Evolutionary conservation across 1,140 invertebrate genomes (phyloP), one percentile per base, ranked within the genome.

Genomic region (Hestina assimilis): DNA sequence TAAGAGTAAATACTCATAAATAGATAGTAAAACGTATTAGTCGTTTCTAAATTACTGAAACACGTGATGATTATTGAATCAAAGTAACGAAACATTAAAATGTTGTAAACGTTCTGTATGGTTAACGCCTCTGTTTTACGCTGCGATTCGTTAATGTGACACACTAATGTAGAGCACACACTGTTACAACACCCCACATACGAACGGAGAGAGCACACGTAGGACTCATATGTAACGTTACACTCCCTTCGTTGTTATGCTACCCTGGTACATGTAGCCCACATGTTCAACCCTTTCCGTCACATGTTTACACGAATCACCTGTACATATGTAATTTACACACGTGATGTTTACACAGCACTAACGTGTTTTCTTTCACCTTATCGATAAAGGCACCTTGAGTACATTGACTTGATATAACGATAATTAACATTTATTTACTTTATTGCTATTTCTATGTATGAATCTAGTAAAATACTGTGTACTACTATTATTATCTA

Each of bases 211-310:
- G 9, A 23, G 24, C 33, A 11, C 15, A 38, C 31, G 33, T 6
- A 9, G 8, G 50, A 45, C 59, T 45, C 80, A 84, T 74, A 66
- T 83, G 80, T 87, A 79, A 72, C 59, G 59, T 56, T 58, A 21
- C 46, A 65, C 50, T 70, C 69, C 69, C 59, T 47, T 40, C 11
- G 47, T 12, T 11, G 38, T 56, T 69, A 59, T 87, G 78, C 46
- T 48, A 35, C 59, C 79, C 78, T 85, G 65, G 82, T 87, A 77
- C 72, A 79, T 76, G 55, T 81, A 80, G 75, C 82, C 74, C 81
- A 87, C 82, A 87, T 84, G 84, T 81, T 82, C 79, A 87, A 87
- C 84, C 84, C 82, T 87, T 87, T 79, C 68, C 47, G 69, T 72
- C 79, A 79, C 69, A 70, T 83, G 71, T 55, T 31, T 41, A 59